Conservation (phyloP, 2,113 vertebrate species). For the Crotalus horridus region DNA sequence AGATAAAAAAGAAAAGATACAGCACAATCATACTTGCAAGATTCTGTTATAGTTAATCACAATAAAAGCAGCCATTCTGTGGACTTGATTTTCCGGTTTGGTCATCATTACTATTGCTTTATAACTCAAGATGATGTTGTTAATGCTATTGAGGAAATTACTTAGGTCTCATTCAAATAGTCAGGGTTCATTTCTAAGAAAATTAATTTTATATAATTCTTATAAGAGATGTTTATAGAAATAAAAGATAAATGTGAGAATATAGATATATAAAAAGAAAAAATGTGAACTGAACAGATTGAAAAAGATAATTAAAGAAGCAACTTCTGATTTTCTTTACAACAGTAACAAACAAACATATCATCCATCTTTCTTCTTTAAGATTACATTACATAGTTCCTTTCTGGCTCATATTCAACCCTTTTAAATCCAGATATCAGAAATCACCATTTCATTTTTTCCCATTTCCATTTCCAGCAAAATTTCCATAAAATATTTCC, state of each 20-base stretch:
- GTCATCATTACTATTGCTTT: background rate
- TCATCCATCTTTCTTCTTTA: background rate
- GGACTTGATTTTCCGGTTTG: background rate
- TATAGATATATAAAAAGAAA: too few species aligned
- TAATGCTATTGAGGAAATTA: background rate
- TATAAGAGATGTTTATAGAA: background rate
- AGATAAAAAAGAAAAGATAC: background rate
- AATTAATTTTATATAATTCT: background rate
- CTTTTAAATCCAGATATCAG: background rate
- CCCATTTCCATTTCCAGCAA: background rate
- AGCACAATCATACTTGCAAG: background rate
- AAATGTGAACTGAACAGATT: background rate
- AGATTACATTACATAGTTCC: background rate
- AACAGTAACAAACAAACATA: background rate
- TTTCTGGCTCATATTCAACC: background rate
- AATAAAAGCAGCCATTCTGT: background rate
- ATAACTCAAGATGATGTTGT: background rate
- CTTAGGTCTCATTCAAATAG: background rate
- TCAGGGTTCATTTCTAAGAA: background rate
- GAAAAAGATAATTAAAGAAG: background rate
- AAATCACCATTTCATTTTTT: background rate
- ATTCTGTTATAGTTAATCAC: background rate
- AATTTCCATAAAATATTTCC: background rate
- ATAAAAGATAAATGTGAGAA: background rate
- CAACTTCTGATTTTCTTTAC: background rate